phyloP scores from a whole-genome alignment of 2,113 vertebrate genomes.

The Notechis scutatus region DNA sequence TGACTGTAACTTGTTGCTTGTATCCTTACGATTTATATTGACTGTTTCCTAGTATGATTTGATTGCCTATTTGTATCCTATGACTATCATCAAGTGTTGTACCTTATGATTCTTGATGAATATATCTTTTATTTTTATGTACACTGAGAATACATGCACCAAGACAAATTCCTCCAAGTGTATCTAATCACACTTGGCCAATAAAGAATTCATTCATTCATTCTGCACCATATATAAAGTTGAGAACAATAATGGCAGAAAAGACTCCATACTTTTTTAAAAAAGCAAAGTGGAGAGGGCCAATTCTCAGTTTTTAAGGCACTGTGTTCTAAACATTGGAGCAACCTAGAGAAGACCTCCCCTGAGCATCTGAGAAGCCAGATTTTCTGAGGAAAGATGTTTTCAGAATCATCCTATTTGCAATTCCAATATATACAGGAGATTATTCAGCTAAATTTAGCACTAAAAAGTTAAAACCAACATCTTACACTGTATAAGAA shows the following conservation, averaged over 20 bases:
- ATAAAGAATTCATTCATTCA: too few relatives aligned
- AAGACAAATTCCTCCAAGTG: too few relatives aligned
- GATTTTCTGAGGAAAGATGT: background rate
- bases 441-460: background rate
- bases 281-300: background rate
- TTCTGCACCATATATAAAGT: background rate
- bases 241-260: background rate
- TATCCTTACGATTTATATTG: too few relatives aligned
- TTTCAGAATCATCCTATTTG: background rate
- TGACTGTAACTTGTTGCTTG: too few relatives aligned
- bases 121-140: too few relatives aligned
- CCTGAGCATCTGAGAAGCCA: background rate
- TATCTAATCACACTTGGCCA: too few relatives aligned
- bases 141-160: too few relatives aligned
- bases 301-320: background rate
- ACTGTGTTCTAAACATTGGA: background rate
- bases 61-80: too few relatives aligned
- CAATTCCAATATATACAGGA: background rate
- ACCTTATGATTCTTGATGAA: too few relatives aligned
- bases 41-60: too few relatives aligned
- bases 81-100: too few relatives aligned
- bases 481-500: background rate
- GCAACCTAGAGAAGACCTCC: background rate
- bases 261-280: background rate
- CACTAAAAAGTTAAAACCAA: background rate